Evolutionary conservation across 1,140 invertebrate species (phyloP), one percentile per base, ranked within the genome.

Genomic region (Bombus turneri): DNA sequence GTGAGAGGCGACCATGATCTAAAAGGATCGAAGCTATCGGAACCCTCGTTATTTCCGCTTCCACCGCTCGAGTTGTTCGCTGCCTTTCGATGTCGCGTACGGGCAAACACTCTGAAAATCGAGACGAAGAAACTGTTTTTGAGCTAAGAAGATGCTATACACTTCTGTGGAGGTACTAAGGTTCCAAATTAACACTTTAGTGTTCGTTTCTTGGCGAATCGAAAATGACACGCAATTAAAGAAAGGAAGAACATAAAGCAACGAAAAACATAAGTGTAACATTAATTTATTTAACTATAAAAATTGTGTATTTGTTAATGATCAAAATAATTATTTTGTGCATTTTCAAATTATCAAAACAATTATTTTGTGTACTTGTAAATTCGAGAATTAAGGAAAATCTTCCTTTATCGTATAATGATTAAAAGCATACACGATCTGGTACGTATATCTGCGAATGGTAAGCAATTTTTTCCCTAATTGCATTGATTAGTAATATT

Each of bases 61-160:
- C 92, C 88, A 12, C 92, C 90, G 75, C 94, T 95, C 6, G 94
- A 93, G 62, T 95, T 95, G 57, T 95, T 96, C 62, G 95, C 92
- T 31, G 94, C 93, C 88, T 98, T 98, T 93, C 98, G 96, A 93
- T 98, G 97, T 83, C 98, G 96, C 77, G 97, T 97, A 15, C 98
- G 95, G 0, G 98, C 97, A 93, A 98, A 98, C 18, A 98, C 98
- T 88, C 98, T 95, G 79, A 72, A 79, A 74, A 85, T 68, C 22
- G 59, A 53, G 18, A 31, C 6, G 6, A 68, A 28, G 25, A 75
- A 37, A 81, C 66, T 74, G 47, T 57, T 41, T 34, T 83, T 83
- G 13, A 83, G 73, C 72, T 83, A 82, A 41, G 81, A 82, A 75
- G 57, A 66, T 66, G 72, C 41, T 75, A 66, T 13, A 80, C 81